Conservation (phyloP, 2,888 invertebrate species). For the Polymixis lichenea region DNA sequence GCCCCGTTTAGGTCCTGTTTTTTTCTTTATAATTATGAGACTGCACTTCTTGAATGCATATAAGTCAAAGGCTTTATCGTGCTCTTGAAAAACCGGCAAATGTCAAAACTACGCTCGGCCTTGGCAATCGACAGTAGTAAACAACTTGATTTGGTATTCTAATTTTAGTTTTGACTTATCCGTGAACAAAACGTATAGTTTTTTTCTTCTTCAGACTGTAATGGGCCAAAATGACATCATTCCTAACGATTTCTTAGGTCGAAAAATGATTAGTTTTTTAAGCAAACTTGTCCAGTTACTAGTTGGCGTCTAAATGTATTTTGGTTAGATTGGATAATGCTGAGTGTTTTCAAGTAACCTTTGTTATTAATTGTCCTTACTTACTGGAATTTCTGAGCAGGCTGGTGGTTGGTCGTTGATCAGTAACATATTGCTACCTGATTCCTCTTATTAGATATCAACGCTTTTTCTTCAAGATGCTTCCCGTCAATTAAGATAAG, state of each 20-base stretch:
- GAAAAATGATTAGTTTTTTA: constrained; percentile 7
- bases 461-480: background rate
- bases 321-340: constrained; percentile 37
- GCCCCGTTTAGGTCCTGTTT: background rate
- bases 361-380: constrained; percentile 18
- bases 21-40: background rate
- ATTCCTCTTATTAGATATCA: constrained; percentile 8
- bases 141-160: constrained; percentile 75
- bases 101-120: constrained; percentile 74
- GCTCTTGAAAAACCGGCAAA: constrained; percentile 68
- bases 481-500: background rate
- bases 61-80: constrained; percentile 19
- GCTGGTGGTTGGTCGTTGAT: too few species aligned
- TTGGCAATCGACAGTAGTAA: constrained; percentile 74
- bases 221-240: constrained; percentile 61
- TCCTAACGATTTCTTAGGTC: constrained; percentile 51
- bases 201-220: constrained; percentile 44
- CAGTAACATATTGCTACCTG: constrained; percentile 17
- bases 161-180: constrained; percentile 61
- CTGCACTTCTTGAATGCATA: constrained; percentile 3
- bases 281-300: constrained; percentile 20
- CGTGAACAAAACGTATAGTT: constrained; percentile 54
- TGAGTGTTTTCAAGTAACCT: constrained; percentile 29
- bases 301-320: constrained; percentile 20
- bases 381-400: background rate